Conservation (phyloP, 1,140 invertebrate species). For the Orussus abietinus region DNA sequence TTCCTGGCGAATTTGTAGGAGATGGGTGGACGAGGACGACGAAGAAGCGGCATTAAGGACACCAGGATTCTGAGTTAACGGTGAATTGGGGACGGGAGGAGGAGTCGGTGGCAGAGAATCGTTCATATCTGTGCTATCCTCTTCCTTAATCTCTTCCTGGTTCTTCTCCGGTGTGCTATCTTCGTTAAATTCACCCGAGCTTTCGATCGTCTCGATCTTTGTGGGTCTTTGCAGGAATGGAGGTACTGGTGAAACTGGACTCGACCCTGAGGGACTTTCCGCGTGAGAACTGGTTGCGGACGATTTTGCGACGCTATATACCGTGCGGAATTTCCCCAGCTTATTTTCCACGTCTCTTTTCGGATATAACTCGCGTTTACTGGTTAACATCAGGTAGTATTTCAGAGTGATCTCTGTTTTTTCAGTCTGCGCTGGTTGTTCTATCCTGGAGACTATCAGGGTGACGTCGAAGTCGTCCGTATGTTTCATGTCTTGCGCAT, state of each 20-base stretch:
- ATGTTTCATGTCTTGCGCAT: slow-evolving; percentile 61
- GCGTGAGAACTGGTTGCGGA: slow-evolving; percentile 27
- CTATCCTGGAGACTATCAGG: slow-evolving; percentile 62
- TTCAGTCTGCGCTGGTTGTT: slow-evolving; percentile 42
- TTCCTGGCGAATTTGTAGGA: slow-evolving; percentile 57
- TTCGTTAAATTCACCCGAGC: slow-evolving; percentile 21
- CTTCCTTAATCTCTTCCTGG: slow-evolving; percentile 12
- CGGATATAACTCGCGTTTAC: slow-evolving; percentile 67
- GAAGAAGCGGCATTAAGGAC: slow-evolving; percentile 18
- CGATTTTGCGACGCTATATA: slow-evolving; percentile 51
- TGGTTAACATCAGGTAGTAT: slow-evolving; percentile 72
- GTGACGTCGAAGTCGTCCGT: slow-evolving; percentile 69
- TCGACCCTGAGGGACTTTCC: slow-evolving; percentile 36
- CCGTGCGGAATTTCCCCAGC: slow-evolving; percentile 63
- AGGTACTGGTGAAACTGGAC: slow-evolving; percentile 26
- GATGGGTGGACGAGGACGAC: slow-evolving; percentile 26
- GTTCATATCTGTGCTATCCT: slow-evolving; percentile 12
- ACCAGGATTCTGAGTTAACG: slow-evolving; percentile 29
- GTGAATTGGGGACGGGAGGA: slow-evolving; percentile 46
- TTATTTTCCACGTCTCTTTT: slow-evolving; percentile 62
- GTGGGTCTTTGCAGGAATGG: slow-evolving; percentile 12
- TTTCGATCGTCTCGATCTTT: slow-evolving; percentile 14
- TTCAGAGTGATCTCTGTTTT: slow-evolving; percentile 61
- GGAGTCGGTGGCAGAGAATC: slow-evolving; percentile 38
- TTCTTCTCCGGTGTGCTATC: slow-evolving; percentile 16